Conservation (phyloP, 2,797 vertebrate genomes). For the Melanotaenia pygmaea region DNA sequence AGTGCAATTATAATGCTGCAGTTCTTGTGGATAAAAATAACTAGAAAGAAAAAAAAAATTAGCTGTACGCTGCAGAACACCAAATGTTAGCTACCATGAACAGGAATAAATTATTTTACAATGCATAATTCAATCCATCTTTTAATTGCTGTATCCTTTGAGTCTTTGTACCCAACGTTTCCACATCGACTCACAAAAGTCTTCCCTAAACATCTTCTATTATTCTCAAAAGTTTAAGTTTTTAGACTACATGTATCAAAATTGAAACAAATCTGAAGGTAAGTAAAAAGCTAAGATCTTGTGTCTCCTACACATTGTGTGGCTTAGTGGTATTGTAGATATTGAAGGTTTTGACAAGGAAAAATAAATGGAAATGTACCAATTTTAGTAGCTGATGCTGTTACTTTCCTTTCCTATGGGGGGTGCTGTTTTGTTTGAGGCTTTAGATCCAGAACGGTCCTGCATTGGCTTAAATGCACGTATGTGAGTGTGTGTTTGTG, state of each 20-base stretch:
- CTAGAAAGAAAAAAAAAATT: not conserved
- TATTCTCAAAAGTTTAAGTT: no score
- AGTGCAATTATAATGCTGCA: not conserved
- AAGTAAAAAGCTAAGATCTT: no score
- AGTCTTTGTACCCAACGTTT: no score
- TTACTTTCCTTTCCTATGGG: not conserved
- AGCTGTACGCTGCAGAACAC: not conserved
- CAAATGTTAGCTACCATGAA: not conserved
- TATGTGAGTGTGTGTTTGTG: not conserved
- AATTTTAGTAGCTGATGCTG: conserved; percentile 11
- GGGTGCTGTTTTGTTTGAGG: not conserved
- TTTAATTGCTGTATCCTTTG: not conserved
- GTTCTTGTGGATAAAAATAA: not conserved
- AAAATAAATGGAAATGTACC: not conserved
- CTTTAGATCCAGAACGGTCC: not conserved
- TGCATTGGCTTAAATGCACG: conserved; percentile 3
- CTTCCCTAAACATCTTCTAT: no score
- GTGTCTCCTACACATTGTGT: no score
- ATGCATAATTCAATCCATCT: not conserved
- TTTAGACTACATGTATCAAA: no score
- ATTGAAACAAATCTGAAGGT: no score
- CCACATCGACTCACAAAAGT: not conserved
- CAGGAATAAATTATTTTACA: not conserved
- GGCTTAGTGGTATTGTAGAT: conserved; percentile 2
- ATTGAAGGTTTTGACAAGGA: not conserved